Evolutionary conservation across 1,140 invertebrate species (phyloP), one percentile per base, ranked within the genome.

Genomic region (Nasonia longicornis): DNA sequence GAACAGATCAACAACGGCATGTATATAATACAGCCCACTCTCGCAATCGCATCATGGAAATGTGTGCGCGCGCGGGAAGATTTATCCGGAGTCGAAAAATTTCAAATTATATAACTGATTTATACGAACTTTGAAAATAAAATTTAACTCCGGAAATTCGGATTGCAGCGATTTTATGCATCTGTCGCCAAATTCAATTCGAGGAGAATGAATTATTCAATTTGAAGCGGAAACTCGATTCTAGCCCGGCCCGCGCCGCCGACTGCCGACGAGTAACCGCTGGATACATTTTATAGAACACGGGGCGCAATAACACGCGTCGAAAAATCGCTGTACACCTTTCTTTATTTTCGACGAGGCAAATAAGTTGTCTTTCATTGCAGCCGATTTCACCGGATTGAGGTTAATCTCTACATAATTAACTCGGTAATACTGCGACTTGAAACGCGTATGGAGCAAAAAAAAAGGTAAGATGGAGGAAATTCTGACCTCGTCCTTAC

Each of bases 131-230:
- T 58, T 58, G 20, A 58, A 58, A 58, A 58, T 58, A 58, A 58
- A 58, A 58, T 20, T n/a, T 6, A n/a, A 58, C 52, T 58, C 52
- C 16, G 16, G 52, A 20, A 58, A 58, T 58, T 58, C 52, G 52
- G 52, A 58, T 58, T n/a, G 52, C 52, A 67, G 66, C 29, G 29
- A 26, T 67, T 67, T 31, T 31, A 67, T 67, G 66, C 66, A 67
- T 14, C 66, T 67, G 66, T 67, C 66, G 66, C 66, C 66, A 31
- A 67, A 67, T 67, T 67, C 66, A 67, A 67, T 58, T 58, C 52
- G 20, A 58, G 52, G 20, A 58, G 52, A 14, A 67, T 67, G 66
- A 67, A 67, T 67, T 26, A 67, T 67, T 58, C 52, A 58, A 58
- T 58, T 58, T 58, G 16, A 58, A 58, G 16, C 52, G 52, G 52